Base-by-base conservation (phyloP, 2,113 vertebrate species). In the Halcyon malimbica region DNA sequence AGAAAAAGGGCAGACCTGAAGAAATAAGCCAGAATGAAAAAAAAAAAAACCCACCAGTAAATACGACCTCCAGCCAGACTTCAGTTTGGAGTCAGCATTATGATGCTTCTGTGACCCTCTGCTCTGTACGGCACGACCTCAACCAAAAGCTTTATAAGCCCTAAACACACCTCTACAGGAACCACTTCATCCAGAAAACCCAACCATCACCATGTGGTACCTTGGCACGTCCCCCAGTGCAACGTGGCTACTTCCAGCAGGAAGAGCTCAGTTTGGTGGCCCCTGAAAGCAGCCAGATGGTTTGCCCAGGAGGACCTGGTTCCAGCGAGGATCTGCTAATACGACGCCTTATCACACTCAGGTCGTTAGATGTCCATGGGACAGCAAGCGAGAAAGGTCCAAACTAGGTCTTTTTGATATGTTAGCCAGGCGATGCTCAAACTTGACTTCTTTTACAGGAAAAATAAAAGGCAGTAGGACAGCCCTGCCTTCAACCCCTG, bases 291-390 rank as follows among this genome's bases (percentile, higher is more conserved):
- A 33, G 39, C 26, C 23, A 4, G 42, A 13, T 33, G 57, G n/a
- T 19, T 83, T 48, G 50, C 50, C 24, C 50, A 50, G 50, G 50
- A 63, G 51, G 51, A 68, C 2, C 7, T 9, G 35, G 37, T 14
- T 89, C 87, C 69, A 84, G 51, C 3, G 5, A 37, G 68, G 80
- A 86, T 25, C 24, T 88, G 62, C 48, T 63, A 18, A n/a, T 3
- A 15, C 17, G 3, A 4, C 2, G 2, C 90, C 23, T 42, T 1
- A 7, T 31, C 56, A 44, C 62, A 23, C 5, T 0, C 50, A 28
- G n/a, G 16, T 26, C 14, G 1, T 2, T 2, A 54, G 46, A 31
- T 44, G 6, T 4, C 0, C 2, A n/a, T 5, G 56, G 26, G 44
- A 31, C 12, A 37, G 28, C 2, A 3, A 59, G 44, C 0, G 0